Conservation (phyloP, 2,797 vertebrate genomes). For the Morus bassanus region DNA sequence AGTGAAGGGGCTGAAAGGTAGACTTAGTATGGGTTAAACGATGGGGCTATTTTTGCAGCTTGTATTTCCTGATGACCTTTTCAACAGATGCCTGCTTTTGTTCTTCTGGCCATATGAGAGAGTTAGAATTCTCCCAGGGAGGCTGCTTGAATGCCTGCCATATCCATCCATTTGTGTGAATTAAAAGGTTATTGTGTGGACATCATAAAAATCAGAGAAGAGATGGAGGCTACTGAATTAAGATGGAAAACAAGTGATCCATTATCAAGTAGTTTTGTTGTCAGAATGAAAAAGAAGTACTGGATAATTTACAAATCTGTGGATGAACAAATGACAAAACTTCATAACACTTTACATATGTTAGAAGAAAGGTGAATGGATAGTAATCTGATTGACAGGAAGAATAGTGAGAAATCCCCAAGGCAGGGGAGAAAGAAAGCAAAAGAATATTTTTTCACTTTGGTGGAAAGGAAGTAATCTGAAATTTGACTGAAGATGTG, state of each 20-base stretch:
- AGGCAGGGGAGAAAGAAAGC: neutral
- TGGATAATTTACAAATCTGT: neutral
- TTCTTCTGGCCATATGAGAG: conserved; percentile 43
- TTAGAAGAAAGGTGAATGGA: neutral
- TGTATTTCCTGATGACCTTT: conserved; percentile 59
- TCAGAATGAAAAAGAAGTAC: neutral
- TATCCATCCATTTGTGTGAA: conserved; percentile 46
- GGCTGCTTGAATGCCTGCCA: conserved; percentile 54
- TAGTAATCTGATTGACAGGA: neutral
- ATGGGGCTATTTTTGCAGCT: conserved; percentile 22
- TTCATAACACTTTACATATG: neutral
- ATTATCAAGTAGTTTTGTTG: neutral
- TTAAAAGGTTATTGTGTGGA: conserved; percentile 51
- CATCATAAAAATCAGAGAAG: conserved; percentile 30
- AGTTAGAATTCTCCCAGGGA: conserved; percentile 47
- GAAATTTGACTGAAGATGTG: neutral
- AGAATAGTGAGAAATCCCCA: neutral
- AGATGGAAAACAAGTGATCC: neutral
- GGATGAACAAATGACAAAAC: neutral
- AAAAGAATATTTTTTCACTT: neutral
- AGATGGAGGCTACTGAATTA: neutral
- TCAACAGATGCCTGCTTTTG: conserved; percentile 61
- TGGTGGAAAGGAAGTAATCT: neutral
- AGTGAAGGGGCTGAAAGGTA: neutral
- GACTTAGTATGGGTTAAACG: neutral